Evolutionary conservation across 35 echinoderm and acorn worm genomes (phyloP), one percentile per base, ranked within the genome.

Genomic region (Apostichopus parvimensis): DNA sequence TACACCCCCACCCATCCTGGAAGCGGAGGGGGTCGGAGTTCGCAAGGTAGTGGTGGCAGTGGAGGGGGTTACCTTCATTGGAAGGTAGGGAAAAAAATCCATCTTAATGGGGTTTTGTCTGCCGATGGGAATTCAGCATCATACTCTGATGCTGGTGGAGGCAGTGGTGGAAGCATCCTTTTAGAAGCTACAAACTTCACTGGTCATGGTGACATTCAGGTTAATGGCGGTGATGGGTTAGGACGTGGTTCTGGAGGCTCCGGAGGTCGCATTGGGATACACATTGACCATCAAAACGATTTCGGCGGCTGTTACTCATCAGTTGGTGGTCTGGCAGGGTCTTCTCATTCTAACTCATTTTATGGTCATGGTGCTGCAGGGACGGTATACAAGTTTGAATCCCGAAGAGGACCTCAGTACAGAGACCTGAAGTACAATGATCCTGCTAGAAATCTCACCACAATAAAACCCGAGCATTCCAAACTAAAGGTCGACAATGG

Each of bases 371-470:
- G 96, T 86, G 96, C 93, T 45, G 93, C 93, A 26, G 96, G 96
- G 6, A 98, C 96, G 4, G 94, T 98, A 24, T 98, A 98, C 77
- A 98, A 98, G 78, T 98, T 91, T 72, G 96, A 98, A 91, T 98
- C 96, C 14, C 26, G 88, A 56, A 83, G 94, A 57, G 96, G 96
- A 73, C 96, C 96, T 73, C 96, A 98, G 88, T 98, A 98, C 66
- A 76, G 96, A 88, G 96, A 98, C 54, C 65, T 98, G n/a, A 98
- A 98, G 92, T 98, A 98, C 45, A 60, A 57, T 57, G 96, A 94
- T 73, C 88, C 95, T n/a, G 88, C 77, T 1, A 90, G 54, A 53
- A 98, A 98, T 34, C 52, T 95, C 18, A 93, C 96, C 34, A 88
- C 90, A 11, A 93, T 95, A 65, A 98, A 98, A 93, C 96, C 96